Conservation (phyloP, 2,113 vertebrate species). For the Takifugu flavidus region DNA sequence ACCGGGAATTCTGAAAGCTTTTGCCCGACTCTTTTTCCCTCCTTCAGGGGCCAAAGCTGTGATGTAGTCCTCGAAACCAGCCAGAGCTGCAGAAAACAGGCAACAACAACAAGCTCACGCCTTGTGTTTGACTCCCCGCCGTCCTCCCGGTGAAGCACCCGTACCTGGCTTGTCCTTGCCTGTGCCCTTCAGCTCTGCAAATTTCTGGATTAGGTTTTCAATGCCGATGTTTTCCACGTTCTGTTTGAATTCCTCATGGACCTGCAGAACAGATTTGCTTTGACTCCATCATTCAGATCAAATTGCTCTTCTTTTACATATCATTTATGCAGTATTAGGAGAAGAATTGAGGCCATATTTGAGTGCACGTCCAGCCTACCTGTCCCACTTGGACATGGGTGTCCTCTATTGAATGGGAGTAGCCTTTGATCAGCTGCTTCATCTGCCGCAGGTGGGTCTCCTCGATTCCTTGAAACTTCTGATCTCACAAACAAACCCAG, state of each 20-base stretch:
- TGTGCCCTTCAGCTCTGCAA: slow-evolving; percentile 88
- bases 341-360: too few relatives aligned
- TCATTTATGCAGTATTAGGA: too few relatives aligned
- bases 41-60: slow-evolving; percentile 71
- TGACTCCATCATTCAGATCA: too few relatives aligned
- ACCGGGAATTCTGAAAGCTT: slow-evolving; percentile 90
- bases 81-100: slow-evolving; percentile 68
- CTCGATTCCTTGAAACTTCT: slow-evolving; percentile 93
- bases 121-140: neutral
- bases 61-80: slow-evolving; percentile 85
- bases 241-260: slow-evolving; percentile 95
- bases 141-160: neutral
- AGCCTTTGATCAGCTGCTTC: slow-evolving; percentile 89
- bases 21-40: slow-evolving; percentile 82
- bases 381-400: slow-evolving; percentile 96
- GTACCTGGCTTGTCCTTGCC: slow-evolving; percentile 87
- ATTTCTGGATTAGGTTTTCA: slow-evolving; percentile 85
- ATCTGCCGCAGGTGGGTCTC: slow-evolving; percentile 87
- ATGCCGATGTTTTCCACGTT: slow-evolving; percentile 92
- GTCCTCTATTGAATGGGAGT: slow-evolving; percentile 90
- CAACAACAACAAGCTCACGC: neutral
- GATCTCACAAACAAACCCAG: slow-evolving; percentile 6
- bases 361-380: slow-evolving; percentile 61
- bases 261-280: slow-evolving; percentile 66
- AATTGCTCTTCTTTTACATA: too few relatives aligned